A percentile compares a stretch with the other conserved stretches of the same genome.
Conservation (phyloP, 2,797 vertebrate species). For the Amazona finschi region DNA sequence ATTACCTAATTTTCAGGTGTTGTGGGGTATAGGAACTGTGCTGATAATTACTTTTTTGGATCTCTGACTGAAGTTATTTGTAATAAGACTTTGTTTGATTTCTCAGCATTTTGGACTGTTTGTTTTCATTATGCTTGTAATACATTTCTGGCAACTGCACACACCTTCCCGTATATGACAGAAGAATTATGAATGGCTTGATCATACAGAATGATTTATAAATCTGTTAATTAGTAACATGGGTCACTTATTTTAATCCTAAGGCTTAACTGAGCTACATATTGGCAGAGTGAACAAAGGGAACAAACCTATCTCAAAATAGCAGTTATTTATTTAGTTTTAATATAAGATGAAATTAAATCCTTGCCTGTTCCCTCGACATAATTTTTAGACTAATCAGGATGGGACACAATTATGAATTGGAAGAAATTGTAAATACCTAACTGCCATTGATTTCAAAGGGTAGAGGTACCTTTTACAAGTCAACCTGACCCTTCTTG, state of each 20-base stretch:
- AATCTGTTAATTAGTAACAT: constrained; percentile 49
- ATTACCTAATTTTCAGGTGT: constrained; percentile 66
- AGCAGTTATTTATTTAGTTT: constrained; percentile 10
- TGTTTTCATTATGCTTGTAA: constrained; percentile 33
- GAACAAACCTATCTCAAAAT: constrained; percentile 18
- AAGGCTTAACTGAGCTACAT: constrained; percentile 7
- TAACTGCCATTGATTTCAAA: not conserved
- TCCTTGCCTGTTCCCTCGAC: not conserved
- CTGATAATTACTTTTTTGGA: constrained; percentile 48
- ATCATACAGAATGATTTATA: constrained; percentile 31
- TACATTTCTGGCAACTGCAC: constrained; percentile 33
- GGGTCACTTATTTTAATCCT: constrained; percentile 36
- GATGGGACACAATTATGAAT: not conserved
- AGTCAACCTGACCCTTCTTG: not conserved
- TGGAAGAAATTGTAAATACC: not conserved
- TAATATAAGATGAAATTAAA: constrained; percentile 18
- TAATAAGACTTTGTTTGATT: constrained; percentile 43
- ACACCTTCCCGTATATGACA: not conserved
- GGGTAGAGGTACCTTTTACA: not conserved
- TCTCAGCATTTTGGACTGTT: constrained; percentile 20
- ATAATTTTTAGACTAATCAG: not conserved
- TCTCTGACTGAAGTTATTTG: not conserved
- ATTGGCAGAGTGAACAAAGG: constrained; percentile 31
- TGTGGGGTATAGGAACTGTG: constrained; percentile 4
- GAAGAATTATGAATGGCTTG: constrained; percentile 13